phyloP scores from a whole-genome alignment of 2,888 invertebrate species.

The Tuta absoluta region DNA sequence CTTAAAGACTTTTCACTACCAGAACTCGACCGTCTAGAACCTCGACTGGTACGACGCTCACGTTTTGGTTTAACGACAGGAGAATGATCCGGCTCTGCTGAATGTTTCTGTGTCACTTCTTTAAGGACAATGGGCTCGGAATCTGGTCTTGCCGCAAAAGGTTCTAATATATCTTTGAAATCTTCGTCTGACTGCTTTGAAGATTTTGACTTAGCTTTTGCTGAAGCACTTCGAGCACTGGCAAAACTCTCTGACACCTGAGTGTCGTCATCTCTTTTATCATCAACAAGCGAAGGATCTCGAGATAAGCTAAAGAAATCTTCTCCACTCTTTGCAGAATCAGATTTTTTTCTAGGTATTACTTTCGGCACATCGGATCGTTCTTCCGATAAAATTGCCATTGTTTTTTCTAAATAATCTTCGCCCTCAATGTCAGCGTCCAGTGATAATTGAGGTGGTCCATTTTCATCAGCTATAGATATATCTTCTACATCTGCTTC shows the following conservation, averaged over 20 bases:
- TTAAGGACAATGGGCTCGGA: constrained; percentile 43
- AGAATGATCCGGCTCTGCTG: constrained; percentile 38
- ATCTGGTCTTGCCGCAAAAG: constrained; percentile 52
- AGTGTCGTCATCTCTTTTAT: constrained; percentile 82
- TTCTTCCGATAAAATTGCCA: constrained; percentile 74
- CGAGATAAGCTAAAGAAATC: constrained; percentile 84
- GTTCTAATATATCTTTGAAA: constrained; percentile 58
- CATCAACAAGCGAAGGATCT: constrained; percentile 82
- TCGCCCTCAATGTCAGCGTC: constrained; percentile 78
- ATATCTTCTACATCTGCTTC: constrained; percentile 94
- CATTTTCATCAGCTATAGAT: constrained; percentile 88
- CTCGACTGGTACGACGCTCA: constrained; percentile 69
- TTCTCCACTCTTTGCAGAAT: constrained; percentile 81
- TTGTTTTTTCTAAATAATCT: constrained; percentile 79
- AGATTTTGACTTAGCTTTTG: constrained; percentile 65
- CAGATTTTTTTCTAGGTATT: constrained; percentile 84
- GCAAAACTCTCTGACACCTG: constrained; percentile 84
- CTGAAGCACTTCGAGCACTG: constrained; percentile 82
- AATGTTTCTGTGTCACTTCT: constrained; percentile 53
- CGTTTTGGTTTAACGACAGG: constrained; percentile 50
- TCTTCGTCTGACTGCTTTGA: constrained; percentile 60
- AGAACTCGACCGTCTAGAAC: constrained; percentile 69
- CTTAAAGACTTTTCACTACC: constrained; percentile 75
- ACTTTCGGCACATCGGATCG: constrained; percentile 79
- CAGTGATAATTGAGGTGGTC: constrained; percentile 66